Evolutionary conservation across 2,797 vertebrate genomes (phyloP).

Genomic region (Hydrocynus forskahlii): DNA sequence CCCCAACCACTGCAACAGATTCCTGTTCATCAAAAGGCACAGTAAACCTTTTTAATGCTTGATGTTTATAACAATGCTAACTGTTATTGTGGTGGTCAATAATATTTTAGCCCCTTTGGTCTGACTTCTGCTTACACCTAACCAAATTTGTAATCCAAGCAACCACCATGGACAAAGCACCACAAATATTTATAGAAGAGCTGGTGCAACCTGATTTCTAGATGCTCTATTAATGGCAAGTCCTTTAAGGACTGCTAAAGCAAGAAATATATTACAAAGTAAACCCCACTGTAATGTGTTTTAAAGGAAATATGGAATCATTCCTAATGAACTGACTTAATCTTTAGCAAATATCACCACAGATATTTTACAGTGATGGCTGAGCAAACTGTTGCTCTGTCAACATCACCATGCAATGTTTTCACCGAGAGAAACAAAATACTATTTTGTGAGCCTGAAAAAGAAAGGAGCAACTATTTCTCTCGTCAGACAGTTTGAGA

Average conservation of each 20-base stretch:
- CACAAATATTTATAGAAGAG: slow-evolving; percentile 1
- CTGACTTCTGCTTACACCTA: slow-evolving; percentile 4
- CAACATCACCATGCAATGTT: neutral
- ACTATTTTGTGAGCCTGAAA: slow-evolving; percentile 16
- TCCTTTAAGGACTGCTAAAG: too few relatives aligned
- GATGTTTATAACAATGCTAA: slow-evolving; percentile 2
- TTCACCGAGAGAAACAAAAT: neutral
- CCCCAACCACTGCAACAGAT: slow-evolving; percentile 36
- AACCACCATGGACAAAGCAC: neutral
- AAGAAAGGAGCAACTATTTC: neutral
- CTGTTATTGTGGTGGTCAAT: slow-evolving; percentile 1
- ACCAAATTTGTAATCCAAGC: slow-evolving; percentile 20
- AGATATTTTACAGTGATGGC: slow-evolving; percentile 10
- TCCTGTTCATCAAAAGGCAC: slow-evolving; percentile 42
- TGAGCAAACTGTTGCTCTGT: neutral
- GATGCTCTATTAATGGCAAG: too few relatives aligned
- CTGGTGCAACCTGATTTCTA: slow-evolving; percentile 11
- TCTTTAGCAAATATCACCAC: neutral
- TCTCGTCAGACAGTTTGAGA: neutral
- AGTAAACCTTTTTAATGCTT: slow-evolving; percentile 33
- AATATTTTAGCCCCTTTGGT: neutral
- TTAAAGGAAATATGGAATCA: slow-evolving; percentile 13
- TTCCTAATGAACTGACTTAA: neutral
- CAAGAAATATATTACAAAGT: too few relatives aligned
- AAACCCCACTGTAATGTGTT: neutral